phyloP scores from a whole-genome alignment of 2,113 vertebrate genomes.

The Rhea americana region DNA sequence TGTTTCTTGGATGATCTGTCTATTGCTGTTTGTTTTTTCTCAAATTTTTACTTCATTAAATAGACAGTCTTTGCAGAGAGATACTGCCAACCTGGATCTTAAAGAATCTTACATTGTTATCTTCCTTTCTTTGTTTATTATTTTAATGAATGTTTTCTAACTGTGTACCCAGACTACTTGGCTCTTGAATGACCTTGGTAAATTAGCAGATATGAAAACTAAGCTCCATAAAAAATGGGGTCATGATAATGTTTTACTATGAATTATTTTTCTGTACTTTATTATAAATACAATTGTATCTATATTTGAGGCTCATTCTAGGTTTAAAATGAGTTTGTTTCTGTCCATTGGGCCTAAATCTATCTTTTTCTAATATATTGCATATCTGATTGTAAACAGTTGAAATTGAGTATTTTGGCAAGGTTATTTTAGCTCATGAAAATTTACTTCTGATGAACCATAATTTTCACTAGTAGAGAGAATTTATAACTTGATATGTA shows the following conservation, averaged over 20 bases:
- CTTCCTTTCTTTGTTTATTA: slow-evolving; percentile 14
- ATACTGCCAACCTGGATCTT: background rate
- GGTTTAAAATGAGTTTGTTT: background rate
- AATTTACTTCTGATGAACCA: background rate
- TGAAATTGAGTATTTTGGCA: background rate
- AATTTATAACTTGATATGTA: background rate
- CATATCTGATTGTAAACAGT: background rate
- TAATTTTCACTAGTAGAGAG: background rate
- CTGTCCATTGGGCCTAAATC: background rate
- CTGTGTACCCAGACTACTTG: background rate
- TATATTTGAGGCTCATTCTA: background rate
- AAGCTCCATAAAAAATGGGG: background rate
- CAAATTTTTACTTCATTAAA: slow-evolving; percentile 48
- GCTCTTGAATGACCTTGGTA: background rate
- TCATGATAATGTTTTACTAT: background rate
- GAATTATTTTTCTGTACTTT: background rate
- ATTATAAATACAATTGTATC: background rate
- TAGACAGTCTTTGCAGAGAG: background rate
- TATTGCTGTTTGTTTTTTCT: background rate
- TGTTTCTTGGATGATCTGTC: slow-evolving; percentile 19
- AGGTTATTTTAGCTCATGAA: background rate
- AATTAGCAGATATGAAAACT: background rate
- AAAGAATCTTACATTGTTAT: background rate
- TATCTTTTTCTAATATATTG: background rate
- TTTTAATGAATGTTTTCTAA: background rate